Evolutionary conservation across 1,140 invertebrate species (phyloP).

Genomic region (Pogonomyrmex barbatus): DNA sequence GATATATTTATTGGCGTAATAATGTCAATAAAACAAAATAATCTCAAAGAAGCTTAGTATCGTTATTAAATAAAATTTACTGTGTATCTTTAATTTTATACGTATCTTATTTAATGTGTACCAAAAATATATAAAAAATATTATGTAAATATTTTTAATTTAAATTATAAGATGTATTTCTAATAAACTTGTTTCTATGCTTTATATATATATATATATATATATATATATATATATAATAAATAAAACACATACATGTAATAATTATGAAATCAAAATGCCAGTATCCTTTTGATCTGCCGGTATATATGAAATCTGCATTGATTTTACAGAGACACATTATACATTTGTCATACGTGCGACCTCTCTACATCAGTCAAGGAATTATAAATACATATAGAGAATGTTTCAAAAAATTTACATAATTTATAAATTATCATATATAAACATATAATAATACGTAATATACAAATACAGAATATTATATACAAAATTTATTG

Average conservation of each 20-base stretch:
- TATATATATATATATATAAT: no score
- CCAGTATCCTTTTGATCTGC: not conserved
- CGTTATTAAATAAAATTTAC: not conserved
- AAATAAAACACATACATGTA: not conserved
- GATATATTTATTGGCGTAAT: not conserved
- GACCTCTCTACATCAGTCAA: slow-evolving; percentile 32
- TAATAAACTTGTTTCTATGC: not conserved
- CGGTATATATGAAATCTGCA: slow-evolving; percentile 40
- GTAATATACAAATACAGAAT: not conserved
- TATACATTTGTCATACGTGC: slow-evolving; percentile 26
- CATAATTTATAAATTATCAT: slow-evolving; percentile 2
- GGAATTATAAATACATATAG: slow-evolving; percentile 3
- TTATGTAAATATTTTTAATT: not conserved
- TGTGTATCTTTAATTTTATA: not conserved
- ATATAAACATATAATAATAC: not conserved
- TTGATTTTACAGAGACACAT: not conserved
- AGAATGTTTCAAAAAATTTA: not conserved
- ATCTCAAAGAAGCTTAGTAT: not conserved
- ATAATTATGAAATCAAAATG: not conserved
- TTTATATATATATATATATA: not conserved
- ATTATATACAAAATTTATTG: not conserved
- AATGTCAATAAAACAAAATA: not conserved
- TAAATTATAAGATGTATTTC: not conserved
- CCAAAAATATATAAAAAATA: not conserved
- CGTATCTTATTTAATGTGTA: not conserved